Conservation (phyloP, 2,888 invertebrate species). For the Cistogaster globosa region DNA sequence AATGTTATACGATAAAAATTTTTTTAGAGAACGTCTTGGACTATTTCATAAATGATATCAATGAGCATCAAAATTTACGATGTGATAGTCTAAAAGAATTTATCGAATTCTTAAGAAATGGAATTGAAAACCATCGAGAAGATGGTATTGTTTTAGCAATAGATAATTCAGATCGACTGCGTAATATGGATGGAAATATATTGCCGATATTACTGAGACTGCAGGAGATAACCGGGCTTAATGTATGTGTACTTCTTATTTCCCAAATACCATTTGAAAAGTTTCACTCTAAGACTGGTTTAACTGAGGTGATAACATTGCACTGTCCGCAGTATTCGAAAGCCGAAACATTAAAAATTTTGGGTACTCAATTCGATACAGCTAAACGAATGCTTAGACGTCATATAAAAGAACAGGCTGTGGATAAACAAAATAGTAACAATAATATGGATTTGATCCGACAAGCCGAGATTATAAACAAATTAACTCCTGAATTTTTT, state of each 20-base stretch:
- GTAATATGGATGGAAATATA: constrained; percentile 89
- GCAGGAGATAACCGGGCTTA: constrained; percentile 88
- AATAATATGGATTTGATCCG: constrained; percentile 71
- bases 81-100: constrained; percentile 89
- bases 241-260: constrained; percentile 90
- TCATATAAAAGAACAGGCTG: constrained; percentile 8
- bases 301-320: constrained; percentile 88
- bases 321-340: constrained; percentile 92
- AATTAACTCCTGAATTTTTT: constrained; percentile 85
- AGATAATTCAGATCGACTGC: constrained; percentile 91
- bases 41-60: constrained; percentile 76
- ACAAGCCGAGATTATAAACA: constrained; percentile 77
- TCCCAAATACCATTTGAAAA: constrained; percentile 92
- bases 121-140: constrained; percentile 54
- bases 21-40: constrained; percentile 90
- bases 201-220: constrained; percentile 89
- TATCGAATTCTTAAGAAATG: constrained; percentile 83
- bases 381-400: constrained; percentile 66
- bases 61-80: constrained; percentile 78
- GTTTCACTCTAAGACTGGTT: constrained; percentile 88
- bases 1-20: constrained; percentile 90
- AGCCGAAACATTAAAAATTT: constrained; percentile 85
- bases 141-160: constrained; percentile 86
- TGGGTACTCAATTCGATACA: constrained; percentile 81
- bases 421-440: constrained; percentile 29